Evolutionary conservation across 1,140 invertebrate species (phyloP), one percentile per base, ranked within the genome.

Genomic region (Bombus pyrosoma): DNA sequence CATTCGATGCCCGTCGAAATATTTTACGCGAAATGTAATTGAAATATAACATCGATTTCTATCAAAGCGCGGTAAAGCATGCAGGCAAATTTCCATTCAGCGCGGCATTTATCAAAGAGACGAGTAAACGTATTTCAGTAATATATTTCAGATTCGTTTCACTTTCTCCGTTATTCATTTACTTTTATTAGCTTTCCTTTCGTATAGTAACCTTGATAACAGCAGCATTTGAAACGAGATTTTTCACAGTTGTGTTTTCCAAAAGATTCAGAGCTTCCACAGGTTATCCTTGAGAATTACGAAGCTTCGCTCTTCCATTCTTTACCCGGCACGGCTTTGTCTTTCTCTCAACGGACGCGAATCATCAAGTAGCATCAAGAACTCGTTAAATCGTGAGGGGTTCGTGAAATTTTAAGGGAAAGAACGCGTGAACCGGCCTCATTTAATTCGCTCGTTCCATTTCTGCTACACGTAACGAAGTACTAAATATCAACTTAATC

Each of bases 241-340:
- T 41, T 81, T 72, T 81, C 68, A 18, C 47, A 6, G 15, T n/a
- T 3, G 37, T 41, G 68, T 18, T 72, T 34, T 18, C 68, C 15
- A 47, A 72, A 59, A 71, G 53, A 72, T 83, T 41, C 72, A 53
- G 18, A 22, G 18, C 18, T 53, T 53, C 18, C 18, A 53, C 18
- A 25, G 28, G 73, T 83, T 83, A 68, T 68, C 34, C 18, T 34
- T 28, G 43, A 41, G 76, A 66, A 83, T 77, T 57, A 83, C 22
- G 34, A 41, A 22, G n/a, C 47, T 57, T 43, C 28, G 43, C 12
- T 25, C n/a, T 39, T 13, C 34, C 47, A 53, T 53, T 18, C 47
- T 53, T 22, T 53, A 53, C 47, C 6, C 47, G 47, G 47, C 47
- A 22, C 47, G 47, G 47, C 18, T 6, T 47, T 47, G 18, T 47